Percentiles rank a stretch among this genome's conserved stretches.
Evolutionary conservation across 2,888 invertebrate genomes (phyloP).

Genomic region (Leucoptera coffeella): DNA sequence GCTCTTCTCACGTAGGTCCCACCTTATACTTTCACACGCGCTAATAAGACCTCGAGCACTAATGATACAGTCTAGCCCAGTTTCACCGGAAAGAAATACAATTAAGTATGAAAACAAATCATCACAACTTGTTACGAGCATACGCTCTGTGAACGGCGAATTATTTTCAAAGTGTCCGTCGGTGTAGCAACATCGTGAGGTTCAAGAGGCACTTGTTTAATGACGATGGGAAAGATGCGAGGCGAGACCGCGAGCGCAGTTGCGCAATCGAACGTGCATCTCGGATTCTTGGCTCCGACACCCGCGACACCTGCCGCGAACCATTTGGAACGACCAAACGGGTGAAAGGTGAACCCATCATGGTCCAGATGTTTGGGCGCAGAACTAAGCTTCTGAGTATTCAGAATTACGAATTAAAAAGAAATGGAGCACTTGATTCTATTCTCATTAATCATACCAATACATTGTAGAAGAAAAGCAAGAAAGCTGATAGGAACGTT

Average conservation of each 20-base stretch:
- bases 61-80: too few species aligned
- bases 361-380: not conserved
- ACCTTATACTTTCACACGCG: constrained; percentile 6
- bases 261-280: constrained; percentile 4
- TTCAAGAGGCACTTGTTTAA: constrained; percentile 2
- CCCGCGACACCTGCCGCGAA: constrained; percentile 1
- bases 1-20: not conserved
- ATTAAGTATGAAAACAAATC: too few species aligned
- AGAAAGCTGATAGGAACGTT: constrained; percentile 29
- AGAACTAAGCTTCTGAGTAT: not conserved
- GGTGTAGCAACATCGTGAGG: too few species aligned
- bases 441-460: not conserved
- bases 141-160: too few species aligned
- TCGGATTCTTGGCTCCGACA: constrained; percentile 1
- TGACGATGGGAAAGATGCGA: constrained; percentile 3
- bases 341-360: too few species aligned
- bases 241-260: not conserved
- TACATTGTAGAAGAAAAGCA: constrained; percentile 9
- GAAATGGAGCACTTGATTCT: too few species aligned
- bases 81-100: too few species aligned
- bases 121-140: too few species aligned
- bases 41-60: too few species aligned
- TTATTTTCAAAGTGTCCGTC: too few species aligned
- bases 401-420: constrained; percentile 1
- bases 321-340: too few species aligned